Evolutionary conservation across 2,888 invertebrate genomes (phyloP), one percentile per base, ranked within the genome.

Genomic region (Agriopis marginaria): DNA sequence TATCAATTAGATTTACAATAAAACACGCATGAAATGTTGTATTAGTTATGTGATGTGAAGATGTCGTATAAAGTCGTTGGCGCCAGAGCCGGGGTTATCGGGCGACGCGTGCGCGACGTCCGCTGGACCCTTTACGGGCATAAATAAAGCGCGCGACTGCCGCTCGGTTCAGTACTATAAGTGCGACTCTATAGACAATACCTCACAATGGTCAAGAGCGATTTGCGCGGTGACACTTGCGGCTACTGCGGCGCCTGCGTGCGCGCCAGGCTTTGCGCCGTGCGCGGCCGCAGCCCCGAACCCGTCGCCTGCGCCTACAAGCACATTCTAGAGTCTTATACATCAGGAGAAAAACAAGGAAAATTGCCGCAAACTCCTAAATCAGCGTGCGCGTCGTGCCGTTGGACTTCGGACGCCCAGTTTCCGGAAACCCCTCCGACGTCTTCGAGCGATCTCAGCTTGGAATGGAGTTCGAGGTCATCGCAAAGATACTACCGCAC

Each of bases 401-500:
- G 94, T 14, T 94, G 94, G 94, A 94, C 94, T 0, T 94, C 94
- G 0, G 87, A 93, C 73, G 94, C 93, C 6, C 93, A 94, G 83
- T 94, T 94, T 74, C 92, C 90, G 10, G 94, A 94, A 77, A 90
- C 91, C 10, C 93, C 92, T n/a, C 92, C 92, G 44, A 85, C 89
- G 0, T 93, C 93, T 2, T 86, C 88, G 1, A 92, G 92, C 75
- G 93, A 93, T 73, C 86, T 93, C 68, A 93, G 93, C 74, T 81
- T 91, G 70, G 93, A 93, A 77, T 94, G 94, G 94, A 93, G 89
- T 71, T 90, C 93, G 0, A 85, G 88, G 17, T 92, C 92, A 1
- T 91, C 91, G 0, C 80, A 86, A 44, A 84, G 89, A 17, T 88
- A 62, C 49, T 51, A 88, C 11, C 88, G 91, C 44, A 86, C 86